Base-by-base conservation (phyloP, 2,888 invertebrate genomes). In the Conchocele bisecta region DNA sequence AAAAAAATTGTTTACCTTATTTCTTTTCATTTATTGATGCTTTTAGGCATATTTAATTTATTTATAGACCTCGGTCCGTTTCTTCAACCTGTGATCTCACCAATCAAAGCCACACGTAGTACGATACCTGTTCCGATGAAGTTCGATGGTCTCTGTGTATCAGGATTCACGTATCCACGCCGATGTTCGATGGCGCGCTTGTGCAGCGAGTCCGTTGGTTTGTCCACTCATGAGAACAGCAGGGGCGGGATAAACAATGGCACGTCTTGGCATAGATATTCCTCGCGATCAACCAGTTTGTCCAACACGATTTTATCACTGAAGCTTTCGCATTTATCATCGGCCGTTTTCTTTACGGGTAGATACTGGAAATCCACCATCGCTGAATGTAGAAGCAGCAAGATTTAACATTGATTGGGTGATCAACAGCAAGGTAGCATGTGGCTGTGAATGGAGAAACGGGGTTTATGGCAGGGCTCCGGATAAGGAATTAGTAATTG, bases 281-380 rank as follows among this genome's bases (percentile, higher is more conserved):
- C 83, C 35, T 86, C 83, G 5, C 83, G 79, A 26, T 83, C 68
- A 9, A 68, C n/a, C 4, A 85, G 60, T 6, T 64, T 64, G 9
- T 72, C 70, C 11, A 88, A 69, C n/a, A 76, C 67, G 7, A 88
- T 51, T 29, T 86, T 76, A 17, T 83, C 80, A n/a, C 77, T 68
- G 13, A 89, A 68, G 53, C 79, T 82, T 37, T 75, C 74, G 61
- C 83, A 84, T 5, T 28, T 67, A 4, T 81, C 83, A 61, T 83
- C 82, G n/a, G 75, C 68, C 22, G 84, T 82, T 31, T 76, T 87
- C 58, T 82, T 53, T 80, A 97, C 92, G 1, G 98, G 97, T 70
- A 98, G 91, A 89, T 95, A 98, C 91, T 98, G 98, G 90, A 96
- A 98, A 91, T 99, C 98, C 89, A 95, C 95, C 86, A 98, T 92